Conservation (phyloP, 2,888 invertebrate genomes). For the Stratiomys singularior region DNA sequence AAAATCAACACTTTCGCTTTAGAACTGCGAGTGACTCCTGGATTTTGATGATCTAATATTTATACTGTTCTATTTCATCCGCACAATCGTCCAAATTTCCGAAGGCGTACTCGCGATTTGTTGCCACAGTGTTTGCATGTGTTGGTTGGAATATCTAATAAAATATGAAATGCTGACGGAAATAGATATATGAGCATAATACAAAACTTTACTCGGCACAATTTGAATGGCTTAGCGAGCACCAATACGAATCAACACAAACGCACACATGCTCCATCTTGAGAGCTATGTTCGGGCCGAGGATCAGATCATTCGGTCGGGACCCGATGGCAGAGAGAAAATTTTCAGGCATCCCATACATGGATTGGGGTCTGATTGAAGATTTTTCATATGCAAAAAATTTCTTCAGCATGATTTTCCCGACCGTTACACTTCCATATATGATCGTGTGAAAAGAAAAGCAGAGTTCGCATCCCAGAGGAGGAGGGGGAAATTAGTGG, state of each 20-base stretch:
- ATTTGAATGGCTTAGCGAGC: slow-evolving; percentile 3
- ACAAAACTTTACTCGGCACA: background rate
- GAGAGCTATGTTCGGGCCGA: slow-evolving; percentile 1
- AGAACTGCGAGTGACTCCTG: slow-evolving; percentile 67
- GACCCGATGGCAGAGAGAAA: slow-evolving; percentile 25
- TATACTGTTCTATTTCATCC: slow-evolving; percentile 59
- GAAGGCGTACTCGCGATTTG: slow-evolving; percentile 48
- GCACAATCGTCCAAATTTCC: slow-evolving; percentile 38
- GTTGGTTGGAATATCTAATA: slow-evolving; percentile 18
- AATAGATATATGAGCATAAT: slow-evolving; percentile 49
- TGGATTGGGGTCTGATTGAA: slow-evolving; percentile 59
- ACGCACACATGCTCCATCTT: background rate
- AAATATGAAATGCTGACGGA: slow-evolving; percentile 50
- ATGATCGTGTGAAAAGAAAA: slow-evolving; percentile 49
- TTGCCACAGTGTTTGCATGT: slow-evolving; percentile 3
- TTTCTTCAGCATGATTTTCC: slow-evolving; percentile 45
- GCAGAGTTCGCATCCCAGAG: slow-evolving; percentile 8
- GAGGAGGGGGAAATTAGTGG: background rate
- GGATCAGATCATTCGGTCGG: background rate
- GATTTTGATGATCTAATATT: slow-evolving; percentile 65
- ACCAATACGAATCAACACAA: background rate
- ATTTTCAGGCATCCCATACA: slow-evolving; percentile 63
- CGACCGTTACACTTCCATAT: slow-evolving; percentile 52
- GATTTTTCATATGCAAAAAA: slow-evolving; percentile 49
- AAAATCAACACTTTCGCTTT: slow-evolving; percentile 66